Evolutionary conservation across 1,140 invertebrate species (phyloP), one percentile per base, ranked within the genome.

Genomic region (Halyomorpha halys): DNA sequence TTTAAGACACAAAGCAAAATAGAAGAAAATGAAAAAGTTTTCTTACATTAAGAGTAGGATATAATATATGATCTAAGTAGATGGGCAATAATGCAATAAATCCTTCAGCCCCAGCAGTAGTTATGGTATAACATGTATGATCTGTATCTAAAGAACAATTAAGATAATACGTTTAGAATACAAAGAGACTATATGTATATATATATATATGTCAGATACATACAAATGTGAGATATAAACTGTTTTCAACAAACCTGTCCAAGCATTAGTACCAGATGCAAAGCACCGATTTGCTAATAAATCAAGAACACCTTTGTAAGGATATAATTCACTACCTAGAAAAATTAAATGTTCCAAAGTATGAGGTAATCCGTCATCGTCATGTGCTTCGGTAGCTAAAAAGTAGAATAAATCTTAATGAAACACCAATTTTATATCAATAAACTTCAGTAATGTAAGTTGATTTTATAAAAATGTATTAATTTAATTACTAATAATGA

Each of bases 291-390:
- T 94, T 8, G 92, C 91, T 51, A 94, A 73, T 25, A 94, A 76
- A 75, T 96, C 92, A 49, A 96, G 76, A 59, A 94, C 83, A 15
- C 92, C 91, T 77, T 91, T 90, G 70, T 89, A 95, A 0, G 92
- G 94, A 76, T 92, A 95, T 0, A 86, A 79, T 74, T 94, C 84
- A 72, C 90, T 93, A 1, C 93, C 93, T 71, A 96, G 77, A 75
- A 96, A 96, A 19, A 96, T 83, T 9, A 96, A 79, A 77, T 97
- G 93, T 72, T 96, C 92, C 73, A 96, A 76, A 15, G 92, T 95
- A 72, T 96, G 92, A 0, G 92, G 92, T 45, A 96, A 73, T 4
- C 93, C 93, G 80, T 95, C 91, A 77, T 95, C 89, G 76, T 92
- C 89, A 72, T 86, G 81, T 0, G 91, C 88, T 79, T 95, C 91